Evolutionary conservation across 2,797 vertebrate genomes (phyloP), one percentile per base, ranked within the genome.

Genomic region (Rhynchonycteris naso): DNA sequence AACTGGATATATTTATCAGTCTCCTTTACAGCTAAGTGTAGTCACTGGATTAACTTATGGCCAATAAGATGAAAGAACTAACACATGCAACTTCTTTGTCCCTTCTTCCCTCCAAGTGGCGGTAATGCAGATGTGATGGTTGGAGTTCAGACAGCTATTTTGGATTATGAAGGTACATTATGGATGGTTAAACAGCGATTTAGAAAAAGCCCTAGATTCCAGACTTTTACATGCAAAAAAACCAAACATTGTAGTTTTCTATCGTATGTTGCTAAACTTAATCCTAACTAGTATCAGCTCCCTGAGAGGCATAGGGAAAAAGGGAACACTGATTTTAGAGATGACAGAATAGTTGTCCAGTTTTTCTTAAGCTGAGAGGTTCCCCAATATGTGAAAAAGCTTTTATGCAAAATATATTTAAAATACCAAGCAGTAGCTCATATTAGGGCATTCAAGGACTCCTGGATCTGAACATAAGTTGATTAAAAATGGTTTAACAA

Each of bases 401-500:
- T 80, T 80, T 83, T 72, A 68, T 35, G n/a, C 11, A 90, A 92
- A 87, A 19, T 26, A 54, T 50, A 28, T 80, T 83, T 76, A 87
- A n/a, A 33, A 80, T 63, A 88, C n/a, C 63, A 61, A 35, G 38
- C 38, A 81, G 61, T 43, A 85, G 30, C 30, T 89, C 22, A 35
- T 12, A 61, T 47, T 33, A 76, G 33, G 28, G 52, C 15, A 88
- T 35, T 94, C 6, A 43, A 66, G 35, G 43, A 65, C 28, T 83
- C 35, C 15, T 38, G 16, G 72, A 74, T 38, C 21, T 85, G 38
- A 81, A 76, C 0, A 90, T 58, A 7, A 65, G 33, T 88, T 87
- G 54, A 82, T 78, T 65, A 88, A 95, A 69, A 90, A 84, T 6
- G 54, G 30, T 56, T 81, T 83, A 90, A 91, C 21, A 15, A 71